Evolutionary conservation across 2,113 vertebrate species (phyloP).

Genomic region (Toxostoma redivivum): DNA sequence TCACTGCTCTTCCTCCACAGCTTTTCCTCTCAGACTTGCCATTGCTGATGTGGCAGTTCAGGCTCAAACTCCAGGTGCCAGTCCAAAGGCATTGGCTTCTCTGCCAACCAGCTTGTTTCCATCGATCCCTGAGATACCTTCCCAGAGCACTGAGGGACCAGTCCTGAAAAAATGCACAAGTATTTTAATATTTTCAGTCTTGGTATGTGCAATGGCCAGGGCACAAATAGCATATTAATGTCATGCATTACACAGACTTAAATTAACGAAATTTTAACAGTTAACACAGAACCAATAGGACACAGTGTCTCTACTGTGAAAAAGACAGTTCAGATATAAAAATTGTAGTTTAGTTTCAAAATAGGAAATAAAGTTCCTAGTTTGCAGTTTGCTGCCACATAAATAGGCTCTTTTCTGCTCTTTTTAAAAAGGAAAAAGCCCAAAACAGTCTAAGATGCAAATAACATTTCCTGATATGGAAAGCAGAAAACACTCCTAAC

Average conservation of each 20-base stretch:
- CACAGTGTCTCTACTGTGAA: not conserved
- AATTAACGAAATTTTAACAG: not conserved
- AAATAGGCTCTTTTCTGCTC: not conserved
- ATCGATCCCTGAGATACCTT: not conserved
- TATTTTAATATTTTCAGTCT: not conserved
- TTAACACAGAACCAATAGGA: not conserved
- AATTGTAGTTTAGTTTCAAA: not conserved
- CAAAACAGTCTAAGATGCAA: not conserved
- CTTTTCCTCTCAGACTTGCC: not conserved
- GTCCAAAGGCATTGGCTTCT: not conserved
- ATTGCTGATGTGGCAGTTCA: not conserved
- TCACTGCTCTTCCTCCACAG: not conserved
- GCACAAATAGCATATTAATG: not conserved
- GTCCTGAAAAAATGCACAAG: not conserved
- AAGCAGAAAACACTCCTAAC: not conserved
- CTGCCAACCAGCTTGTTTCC: not conserved
- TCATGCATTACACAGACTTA: not conserved
- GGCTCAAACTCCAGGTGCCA: not conserved
- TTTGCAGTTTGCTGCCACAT: not conserved
- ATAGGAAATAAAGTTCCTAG: not conserved
- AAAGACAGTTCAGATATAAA: not conserved
- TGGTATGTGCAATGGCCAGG: not conserved
- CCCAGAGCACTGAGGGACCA: not conserved
- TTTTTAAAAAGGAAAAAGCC: not conserved
- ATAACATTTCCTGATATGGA: not conserved